A percentile compares a stretch with the other conserved stretches of the same genome.
Evolutionary conservation across 1,140 invertebrate species (phyloP).

Genomic region (Philopotamus ludificatus): DNA sequence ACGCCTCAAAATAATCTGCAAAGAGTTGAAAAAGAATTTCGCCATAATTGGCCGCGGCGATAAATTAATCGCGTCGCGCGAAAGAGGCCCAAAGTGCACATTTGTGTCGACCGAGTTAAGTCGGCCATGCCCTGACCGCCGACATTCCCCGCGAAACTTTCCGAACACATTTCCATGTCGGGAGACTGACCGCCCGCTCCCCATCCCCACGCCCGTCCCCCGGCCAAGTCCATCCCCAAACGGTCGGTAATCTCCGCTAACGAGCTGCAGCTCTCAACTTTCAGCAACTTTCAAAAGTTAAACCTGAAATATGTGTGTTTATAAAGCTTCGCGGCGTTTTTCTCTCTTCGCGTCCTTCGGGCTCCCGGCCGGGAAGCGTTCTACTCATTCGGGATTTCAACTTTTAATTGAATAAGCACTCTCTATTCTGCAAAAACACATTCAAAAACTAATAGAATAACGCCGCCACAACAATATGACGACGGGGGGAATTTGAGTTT

Average conservation of each 20-base stretch:
- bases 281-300: conserved; percentile 27
- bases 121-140: too few species aligned
- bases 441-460: too few species aligned
- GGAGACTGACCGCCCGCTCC: conserved; percentile 1
- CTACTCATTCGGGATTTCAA: conserved; percentile 17
- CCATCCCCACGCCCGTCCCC: background rate
- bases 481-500: too few species aligned
- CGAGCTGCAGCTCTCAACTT: conserved; percentile 25
- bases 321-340: conserved; percentile 2
- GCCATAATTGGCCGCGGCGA: too few species aligned
- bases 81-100: too few species aligned
- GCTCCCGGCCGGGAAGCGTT: background rate
- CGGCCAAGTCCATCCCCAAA: background rate
- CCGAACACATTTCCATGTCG: background rate
- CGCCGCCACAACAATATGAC: too few species aligned
- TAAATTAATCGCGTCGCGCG: too few species aligned
- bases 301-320: conserved; percentile 28
- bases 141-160: too few species aligned
- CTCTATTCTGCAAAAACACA: conserved; percentile 7
- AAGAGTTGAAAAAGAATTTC: too few species aligned
- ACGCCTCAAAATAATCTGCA: too few species aligned
- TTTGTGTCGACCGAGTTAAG: too few species aligned
- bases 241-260: conserved; percentile 20
- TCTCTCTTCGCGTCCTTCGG: conserved; percentile 4
- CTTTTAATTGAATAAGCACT: conserved; percentile 32